Conservation (phyloP, 1,140 invertebrate genomes). For the Calosoma granatense region DNA sequence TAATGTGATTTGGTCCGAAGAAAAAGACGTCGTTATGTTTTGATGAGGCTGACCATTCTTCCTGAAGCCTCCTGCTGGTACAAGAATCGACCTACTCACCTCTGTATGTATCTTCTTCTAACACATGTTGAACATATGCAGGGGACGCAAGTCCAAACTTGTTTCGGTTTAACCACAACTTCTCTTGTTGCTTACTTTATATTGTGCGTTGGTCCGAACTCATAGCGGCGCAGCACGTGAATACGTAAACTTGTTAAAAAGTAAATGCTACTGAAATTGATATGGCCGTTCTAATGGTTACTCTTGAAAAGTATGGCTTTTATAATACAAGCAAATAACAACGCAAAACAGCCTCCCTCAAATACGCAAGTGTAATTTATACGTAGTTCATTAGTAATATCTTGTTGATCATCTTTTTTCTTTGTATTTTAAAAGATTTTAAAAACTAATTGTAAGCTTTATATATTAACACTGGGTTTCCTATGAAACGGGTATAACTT, state of each 20-base stretch:
- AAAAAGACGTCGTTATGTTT: slow-evolving; percentile 32
- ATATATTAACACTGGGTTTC: too few species aligned
- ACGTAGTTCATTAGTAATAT: too few species aligned
- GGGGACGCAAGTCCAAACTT: not conserved
- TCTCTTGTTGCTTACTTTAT: not conserved
- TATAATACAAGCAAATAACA: too few species aligned
- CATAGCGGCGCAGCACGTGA: not conserved
- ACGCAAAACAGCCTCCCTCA: too few species aligned
- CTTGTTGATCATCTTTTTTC: too few species aligned
- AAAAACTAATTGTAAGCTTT: too few species aligned
- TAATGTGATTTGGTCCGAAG: slow-evolving; percentile 30
- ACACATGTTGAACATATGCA: not conserved
- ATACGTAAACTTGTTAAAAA: not conserved
- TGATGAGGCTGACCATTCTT: slow-evolving; percentile 30
- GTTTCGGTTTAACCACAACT: not conserved
- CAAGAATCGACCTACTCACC: not conserved
- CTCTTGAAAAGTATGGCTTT: too few species aligned
- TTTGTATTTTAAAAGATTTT: too few species aligned
- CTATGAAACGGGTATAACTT: too few species aligned
- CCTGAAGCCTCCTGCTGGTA: not conserved
- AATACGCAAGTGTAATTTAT: too few species aligned
- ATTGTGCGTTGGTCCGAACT: not conserved
- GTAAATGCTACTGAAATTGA: not conserved
- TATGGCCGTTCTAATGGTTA: not conserved
- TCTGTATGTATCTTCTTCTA: not conserved